A percentile compares a stretch with the other conserved stretches of the same genome.
Evolutionary conservation across 2,113 vertebrate genomes (phyloP).

Genomic region (Semnornis frantzii): DNA sequence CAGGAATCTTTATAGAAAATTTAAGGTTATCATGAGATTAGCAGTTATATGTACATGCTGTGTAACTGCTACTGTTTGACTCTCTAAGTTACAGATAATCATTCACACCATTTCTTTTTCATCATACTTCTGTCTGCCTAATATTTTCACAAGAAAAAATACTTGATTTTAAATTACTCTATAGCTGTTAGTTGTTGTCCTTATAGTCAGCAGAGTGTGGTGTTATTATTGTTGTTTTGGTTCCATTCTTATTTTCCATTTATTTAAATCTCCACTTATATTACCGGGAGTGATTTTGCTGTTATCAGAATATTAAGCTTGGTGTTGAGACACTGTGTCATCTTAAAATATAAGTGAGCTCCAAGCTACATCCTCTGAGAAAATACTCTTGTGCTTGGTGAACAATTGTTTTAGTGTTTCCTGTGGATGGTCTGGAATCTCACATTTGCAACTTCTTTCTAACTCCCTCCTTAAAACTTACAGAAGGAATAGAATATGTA

Average conservation of each 20-base stretch:
- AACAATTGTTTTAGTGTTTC: neutral
- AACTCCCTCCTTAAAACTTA: neutral
- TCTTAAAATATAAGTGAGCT: neutral
- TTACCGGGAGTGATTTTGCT: neutral
- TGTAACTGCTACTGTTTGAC: neutral
- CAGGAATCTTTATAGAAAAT: neutral
- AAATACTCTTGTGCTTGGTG: neutral
- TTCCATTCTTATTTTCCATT: neutral
- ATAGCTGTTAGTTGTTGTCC: neutral
- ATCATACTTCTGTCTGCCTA: neutral
- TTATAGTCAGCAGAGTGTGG: neutral
- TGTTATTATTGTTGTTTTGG: neutral
- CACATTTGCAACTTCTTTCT: neutral
- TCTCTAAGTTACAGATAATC: neutral
- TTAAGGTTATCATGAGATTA: neutral
- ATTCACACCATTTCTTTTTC: neutral
- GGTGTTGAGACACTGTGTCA: neutral
- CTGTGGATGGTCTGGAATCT: neutral
- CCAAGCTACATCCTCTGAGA: neutral
- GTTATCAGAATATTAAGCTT: neutral
- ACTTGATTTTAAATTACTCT: neutral
- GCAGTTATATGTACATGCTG: neutral
- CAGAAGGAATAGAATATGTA: neutral
- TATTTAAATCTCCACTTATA: neutral
- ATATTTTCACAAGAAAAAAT: neutral